A percentile compares a stretch with the other conserved stretches of the same genome.
phyloP scores from a whole-genome alignment of 2,888 invertebrate genomes.

The Apantesis nais region DNA sequence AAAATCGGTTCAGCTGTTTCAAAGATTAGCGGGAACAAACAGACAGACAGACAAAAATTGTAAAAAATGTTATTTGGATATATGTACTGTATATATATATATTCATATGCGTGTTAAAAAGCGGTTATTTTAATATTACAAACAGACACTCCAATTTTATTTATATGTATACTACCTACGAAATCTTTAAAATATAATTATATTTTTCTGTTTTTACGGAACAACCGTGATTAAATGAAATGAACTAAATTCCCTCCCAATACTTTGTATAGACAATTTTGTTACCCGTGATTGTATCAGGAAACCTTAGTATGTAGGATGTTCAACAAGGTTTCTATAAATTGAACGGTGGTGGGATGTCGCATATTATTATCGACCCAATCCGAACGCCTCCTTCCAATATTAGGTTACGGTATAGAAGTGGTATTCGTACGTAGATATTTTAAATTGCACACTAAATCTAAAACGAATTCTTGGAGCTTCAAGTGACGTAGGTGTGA shows the following conservation, averaged over 20 bases:
- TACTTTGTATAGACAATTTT: not conserved
- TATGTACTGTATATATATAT: too few species aligned
- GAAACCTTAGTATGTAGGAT: not conserved
- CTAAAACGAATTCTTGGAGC: not conserved
- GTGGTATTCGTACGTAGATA: not conserved
- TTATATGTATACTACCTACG: too few species aligned
- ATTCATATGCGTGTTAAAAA: too few species aligned
- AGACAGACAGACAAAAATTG: too few species aligned
- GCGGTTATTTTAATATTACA: too few species aligned
- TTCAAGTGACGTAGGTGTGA: not conserved
- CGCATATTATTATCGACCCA: conserved; percentile 20
- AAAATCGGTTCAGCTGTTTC: too few species aligned
- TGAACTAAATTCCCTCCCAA: not conserved
- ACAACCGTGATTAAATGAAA: not conserved
- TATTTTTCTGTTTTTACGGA: not conserved
- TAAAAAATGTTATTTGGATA: too few species aligned
- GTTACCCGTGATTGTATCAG: not conserved
- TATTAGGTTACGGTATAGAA: conserved; percentile 5
- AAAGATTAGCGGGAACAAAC: too few species aligned
- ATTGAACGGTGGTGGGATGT: conserved; percentile 22
- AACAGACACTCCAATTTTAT: too few species aligned
- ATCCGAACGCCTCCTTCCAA: not conserved
- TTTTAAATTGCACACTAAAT: not conserved
- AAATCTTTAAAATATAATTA: too few species aligned
- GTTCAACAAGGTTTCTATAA: conserved; percentile 13